Base-by-base conservation (phyloP, 2,888 invertebrate species). In the Orthosia gracilis region DNA sequence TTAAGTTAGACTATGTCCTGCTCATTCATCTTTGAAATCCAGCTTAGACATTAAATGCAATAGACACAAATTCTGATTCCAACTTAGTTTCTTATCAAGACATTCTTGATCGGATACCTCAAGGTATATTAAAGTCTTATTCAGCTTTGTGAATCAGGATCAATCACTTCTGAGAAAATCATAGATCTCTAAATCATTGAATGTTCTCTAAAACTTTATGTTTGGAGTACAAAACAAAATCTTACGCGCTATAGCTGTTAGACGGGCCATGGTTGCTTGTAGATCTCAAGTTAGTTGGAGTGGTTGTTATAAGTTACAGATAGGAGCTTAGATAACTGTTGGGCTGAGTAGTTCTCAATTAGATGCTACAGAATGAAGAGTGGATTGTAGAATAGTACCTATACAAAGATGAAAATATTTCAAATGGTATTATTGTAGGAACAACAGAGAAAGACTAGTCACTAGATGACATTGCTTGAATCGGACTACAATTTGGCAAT, bases 81-180 rank as follows among this genome's bases (percentile, higher is more conserved):
- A 72, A 77, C n/a, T 61, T 75, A 50, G 78, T 82, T 69, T 72
- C 71, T 63, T 50, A 54, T n/a, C 23, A 45, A 66, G 65, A 73
- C 59, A 78, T 78, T 73, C 78, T 45, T 69, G 83, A 68, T 54
- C 55, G 40, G n/a, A 63, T 78, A 57, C 54, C 15, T 69, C 18
- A 61, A 59, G 58, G 31, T 78, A 67, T 52, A 73, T 61, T 64
- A 64, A 78, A 68, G 61, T 65, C 54, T 62, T 54, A 61, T 49
- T 76, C 21, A 69, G 57, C 57, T 64, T 61, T 55, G 67, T 64
- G 52, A 61, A 61, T 68, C 31, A 7, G 45, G 23, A 59, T 69
- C 55, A 57, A 15, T 58, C 12, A 62, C 26, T 77, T 63, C 26
- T 21, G 9, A 40, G 55, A 52, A n/a, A 78, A 68, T 80, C 13